These are phyloP conservation scores for Macrobrachium rosenbergii DNA, from an alignment of 1,140 invertebrate species.

Conservation along the genomic window DNA sequence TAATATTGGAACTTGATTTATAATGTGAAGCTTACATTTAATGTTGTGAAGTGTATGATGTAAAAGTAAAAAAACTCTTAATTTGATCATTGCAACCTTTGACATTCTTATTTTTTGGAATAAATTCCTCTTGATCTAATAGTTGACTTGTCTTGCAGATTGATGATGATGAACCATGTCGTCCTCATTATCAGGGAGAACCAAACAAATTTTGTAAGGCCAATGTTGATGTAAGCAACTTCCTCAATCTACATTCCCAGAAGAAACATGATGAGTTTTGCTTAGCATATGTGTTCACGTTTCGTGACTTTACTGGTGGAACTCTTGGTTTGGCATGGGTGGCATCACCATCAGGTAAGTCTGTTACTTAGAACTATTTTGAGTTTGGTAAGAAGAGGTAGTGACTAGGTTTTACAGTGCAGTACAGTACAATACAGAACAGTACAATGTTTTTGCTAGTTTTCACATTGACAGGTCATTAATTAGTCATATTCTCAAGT, in stretches of 20 bases:
- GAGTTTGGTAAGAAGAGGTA: neutral
- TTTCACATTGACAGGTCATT: too few species aligned
- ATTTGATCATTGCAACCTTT: neutral
- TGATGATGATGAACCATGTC: conserved; percentile 88
- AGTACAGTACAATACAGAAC: too few species aligned
- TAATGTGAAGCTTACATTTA: too few species aligned
- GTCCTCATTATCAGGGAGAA: conserved; percentile 77
- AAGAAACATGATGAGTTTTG: conserved; percentile 98
- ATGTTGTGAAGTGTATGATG: too few species aligned
- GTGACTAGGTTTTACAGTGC: neutral
- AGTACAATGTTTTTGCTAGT: too few species aligned
- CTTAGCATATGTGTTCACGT: conserved; percentile 98
- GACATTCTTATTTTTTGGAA: neutral
- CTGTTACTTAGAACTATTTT: neutral
- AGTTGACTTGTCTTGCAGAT: conserved; percentile 75
- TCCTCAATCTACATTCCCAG: conserved; percentile 97
- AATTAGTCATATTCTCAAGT: too few species aligned
- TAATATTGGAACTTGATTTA: too few species aligned
- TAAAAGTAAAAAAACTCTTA: too few species aligned
- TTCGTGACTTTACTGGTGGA: conserved; percentile 95
- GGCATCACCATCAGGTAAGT: conserved; percentile 85
- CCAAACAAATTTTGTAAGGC: conserved; percentile 95
- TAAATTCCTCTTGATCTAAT: neutral
- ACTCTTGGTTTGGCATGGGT: conserved; percentile 99
- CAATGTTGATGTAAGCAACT: conserved; percentile 99